Conservation (phyloP, 2,888 invertebrate species). For the Podabrus alpinus region DNA sequence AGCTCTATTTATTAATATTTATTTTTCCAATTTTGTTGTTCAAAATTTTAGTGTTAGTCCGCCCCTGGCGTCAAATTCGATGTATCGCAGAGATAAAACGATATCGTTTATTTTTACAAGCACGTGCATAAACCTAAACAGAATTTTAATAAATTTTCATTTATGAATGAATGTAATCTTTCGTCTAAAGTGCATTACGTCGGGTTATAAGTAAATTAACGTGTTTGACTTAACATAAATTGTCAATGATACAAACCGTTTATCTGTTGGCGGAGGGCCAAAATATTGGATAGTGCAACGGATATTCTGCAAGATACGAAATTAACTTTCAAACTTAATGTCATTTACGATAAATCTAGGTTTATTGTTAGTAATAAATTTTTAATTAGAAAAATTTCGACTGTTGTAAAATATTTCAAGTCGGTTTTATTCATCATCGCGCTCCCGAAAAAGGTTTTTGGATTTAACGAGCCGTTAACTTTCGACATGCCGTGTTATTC, state of each 20-base stretch:
- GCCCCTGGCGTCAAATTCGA: neutral
- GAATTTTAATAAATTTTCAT: slow-evolving; percentile 1
- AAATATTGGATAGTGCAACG: slow-evolving; percentile 11
- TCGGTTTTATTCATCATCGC: neutral
- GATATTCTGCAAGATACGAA: neutral
- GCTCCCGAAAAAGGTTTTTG: neutral
- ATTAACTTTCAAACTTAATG: neutral
- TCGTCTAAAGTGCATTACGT: slow-evolving; percentile 2
- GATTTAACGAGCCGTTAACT: neutral
- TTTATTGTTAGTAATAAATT: neutral
- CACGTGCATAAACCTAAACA: neutral
- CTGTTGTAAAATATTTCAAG: neutral
- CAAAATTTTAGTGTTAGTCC: neutral
- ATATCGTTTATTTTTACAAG: neutral
- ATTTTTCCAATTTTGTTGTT: neutral
- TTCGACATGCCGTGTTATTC: neutral
- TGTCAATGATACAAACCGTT: slow-evolving; percentile 22
- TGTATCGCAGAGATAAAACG: neutral
- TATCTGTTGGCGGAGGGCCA: slow-evolving; percentile 19
- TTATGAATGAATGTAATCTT: slow-evolving; percentile 5
- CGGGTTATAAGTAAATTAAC: slow-evolving; percentile 8
- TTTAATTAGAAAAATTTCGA: neutral
- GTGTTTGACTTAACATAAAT: slow-evolving; percentile 20
- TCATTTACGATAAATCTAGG: neutral
- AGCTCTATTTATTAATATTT: no score